A percentile compares a stretch with the other conserved stretches of the same genome.
Evolutionary conservation across 2,113 vertebrate genomes (phyloP).

Genomic region (Pogona vitticeps): DNA sequence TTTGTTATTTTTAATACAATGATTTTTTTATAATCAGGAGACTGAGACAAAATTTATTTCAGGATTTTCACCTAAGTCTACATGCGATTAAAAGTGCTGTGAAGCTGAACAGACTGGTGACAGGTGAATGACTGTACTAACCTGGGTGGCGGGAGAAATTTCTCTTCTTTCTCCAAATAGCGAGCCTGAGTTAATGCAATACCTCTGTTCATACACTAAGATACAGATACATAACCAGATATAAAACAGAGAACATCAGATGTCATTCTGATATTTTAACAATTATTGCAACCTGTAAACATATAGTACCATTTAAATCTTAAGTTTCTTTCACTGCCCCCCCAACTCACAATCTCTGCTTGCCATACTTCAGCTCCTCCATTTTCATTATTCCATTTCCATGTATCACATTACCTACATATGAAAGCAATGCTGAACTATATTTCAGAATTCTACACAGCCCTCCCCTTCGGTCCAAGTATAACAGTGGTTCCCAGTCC

Average conservation of each 20-base stretch:
- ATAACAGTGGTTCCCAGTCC: too few relatives aligned
- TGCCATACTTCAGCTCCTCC: background rate
- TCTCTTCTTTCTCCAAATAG: constrained; percentile 96
- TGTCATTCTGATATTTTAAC: background rate
- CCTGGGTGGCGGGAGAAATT: constrained; percentile 90
- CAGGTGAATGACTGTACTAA: constrained; percentile 63
- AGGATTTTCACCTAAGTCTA: background rate
- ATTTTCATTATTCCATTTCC: constrained; percentile 1
- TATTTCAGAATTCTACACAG: too few relatives aligned
- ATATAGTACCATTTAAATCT: background rate
- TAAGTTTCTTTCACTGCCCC: background rate
- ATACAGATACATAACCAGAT: background rate
- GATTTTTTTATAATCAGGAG: background rate
- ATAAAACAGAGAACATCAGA: background rate
- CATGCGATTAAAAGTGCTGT: background rate
- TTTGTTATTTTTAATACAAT: background rate
- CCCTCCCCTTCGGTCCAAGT: too few relatives aligned
- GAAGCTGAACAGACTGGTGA: background rate
- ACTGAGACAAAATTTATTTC: background rate
- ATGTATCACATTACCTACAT: too few relatives aligned
- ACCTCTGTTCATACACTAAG: constrained; percentile 86
- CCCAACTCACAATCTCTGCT: background rate
- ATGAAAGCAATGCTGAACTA: too few relatives aligned
- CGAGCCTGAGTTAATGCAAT: constrained; percentile 90
- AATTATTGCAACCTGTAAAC: background rate